These are phyloP conservation scores for Caenorhabditis wallacei DNA, from an alignment of 2,888 invertebrate species.

Conservation along the genomic window DNA sequence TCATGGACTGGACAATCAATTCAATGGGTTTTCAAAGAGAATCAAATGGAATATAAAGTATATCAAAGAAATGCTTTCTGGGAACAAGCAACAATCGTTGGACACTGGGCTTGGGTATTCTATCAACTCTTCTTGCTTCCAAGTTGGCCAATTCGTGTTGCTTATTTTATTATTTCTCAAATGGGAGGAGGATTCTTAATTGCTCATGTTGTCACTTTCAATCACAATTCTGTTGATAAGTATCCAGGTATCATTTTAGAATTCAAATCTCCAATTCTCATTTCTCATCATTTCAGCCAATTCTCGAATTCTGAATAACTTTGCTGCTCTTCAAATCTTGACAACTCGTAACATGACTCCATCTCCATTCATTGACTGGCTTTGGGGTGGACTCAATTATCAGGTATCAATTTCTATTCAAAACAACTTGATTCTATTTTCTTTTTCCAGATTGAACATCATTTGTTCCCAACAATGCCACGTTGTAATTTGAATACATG, in stretches of 20 bases:
- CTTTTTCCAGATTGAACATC: slow-evolving; percentile 79
- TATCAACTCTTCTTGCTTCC: slow-evolving; percentile 80
- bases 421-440: background rate
- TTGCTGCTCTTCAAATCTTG: slow-evolving; percentile 81
- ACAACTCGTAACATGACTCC: slow-evolving; percentile 82
- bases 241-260: slow-evolving; percentile 74
- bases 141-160: slow-evolving; percentile 68
- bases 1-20: slow-evolving; percentile 81
- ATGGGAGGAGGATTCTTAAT: slow-evolving; percentile 77
- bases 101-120: slow-evolving; percentile 81
- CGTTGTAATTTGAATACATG: slow-evolving; percentile 78
- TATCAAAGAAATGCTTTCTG: slow-evolving; percentile 69
- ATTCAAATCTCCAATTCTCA: background rate
- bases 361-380: slow-evolving; percentile 81
- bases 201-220: slow-evolving; percentile 82
- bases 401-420: slow-evolving; percentile 60
- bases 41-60: slow-evolving; percentile 68
- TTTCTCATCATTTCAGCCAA: slow-evolving; percentile 73
- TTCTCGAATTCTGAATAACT: slow-evolving; percentile 81
- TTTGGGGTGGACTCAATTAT: slow-evolving; percentile 83
- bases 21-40: slow-evolving; percentile 76
- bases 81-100: slow-evolving; percentile 67
- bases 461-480: slow-evolving; percentile 83
- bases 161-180: slow-evolving; percentile 80
- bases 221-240: slow-evolving; percentile 82